Percentiles rank a stretch among this genome's conserved stretches.
phyloP scores from a whole-genome alignment of 2,888 invertebrate genomes.

The Heterodera filipjevi region DNA sequence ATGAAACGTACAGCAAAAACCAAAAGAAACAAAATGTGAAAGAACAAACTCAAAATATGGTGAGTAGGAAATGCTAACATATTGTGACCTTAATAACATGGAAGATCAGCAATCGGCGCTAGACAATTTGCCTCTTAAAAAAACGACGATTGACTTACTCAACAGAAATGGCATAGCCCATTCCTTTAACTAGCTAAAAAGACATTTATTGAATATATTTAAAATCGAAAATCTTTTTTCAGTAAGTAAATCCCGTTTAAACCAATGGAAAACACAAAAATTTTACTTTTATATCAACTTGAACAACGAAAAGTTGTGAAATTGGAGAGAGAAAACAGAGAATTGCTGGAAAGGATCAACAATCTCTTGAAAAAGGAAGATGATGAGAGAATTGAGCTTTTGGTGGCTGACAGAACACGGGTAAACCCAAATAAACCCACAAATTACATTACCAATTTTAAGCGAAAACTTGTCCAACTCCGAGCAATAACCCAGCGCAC shows the following conservation, averaged over 20 bases:
- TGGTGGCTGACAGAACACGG: constrained; percentile 26
- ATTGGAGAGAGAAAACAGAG: constrained; percentile 23
- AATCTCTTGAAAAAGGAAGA: constrained; percentile 21
- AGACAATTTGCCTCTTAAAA: too few relatives aligned
- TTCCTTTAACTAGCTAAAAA: too few relatives aligned
- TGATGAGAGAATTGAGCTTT: constrained; percentile 21
- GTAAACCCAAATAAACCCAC: constrained; percentile 10
- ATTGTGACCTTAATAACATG: background rate
- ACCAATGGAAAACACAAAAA: background rate
- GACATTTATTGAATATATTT: too few relatives aligned
- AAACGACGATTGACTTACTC: too few relatives aligned
- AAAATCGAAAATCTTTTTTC: too few relatives aligned
- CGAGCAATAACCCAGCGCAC: constrained; percentile 29
- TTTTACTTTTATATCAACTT: constrained; percentile 28
- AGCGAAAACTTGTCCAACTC: constrained; percentile 31
- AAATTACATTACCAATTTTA: constrained; percentile 6
- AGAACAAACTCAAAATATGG: background rate
- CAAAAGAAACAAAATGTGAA: background rate
- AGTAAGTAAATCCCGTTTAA: too few relatives aligned
- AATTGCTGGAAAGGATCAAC: constrained; percentile 16
- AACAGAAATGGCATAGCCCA: too few relatives aligned
- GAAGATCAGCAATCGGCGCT: too few relatives aligned
- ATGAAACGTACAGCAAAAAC: background rate
- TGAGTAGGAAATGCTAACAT: background rate
- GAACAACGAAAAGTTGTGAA: constrained; percentile 27